Base-by-base conservation (phyloP, 2,797 vertebrate genomes). In the Rhinoraja longicauda region DNA sequence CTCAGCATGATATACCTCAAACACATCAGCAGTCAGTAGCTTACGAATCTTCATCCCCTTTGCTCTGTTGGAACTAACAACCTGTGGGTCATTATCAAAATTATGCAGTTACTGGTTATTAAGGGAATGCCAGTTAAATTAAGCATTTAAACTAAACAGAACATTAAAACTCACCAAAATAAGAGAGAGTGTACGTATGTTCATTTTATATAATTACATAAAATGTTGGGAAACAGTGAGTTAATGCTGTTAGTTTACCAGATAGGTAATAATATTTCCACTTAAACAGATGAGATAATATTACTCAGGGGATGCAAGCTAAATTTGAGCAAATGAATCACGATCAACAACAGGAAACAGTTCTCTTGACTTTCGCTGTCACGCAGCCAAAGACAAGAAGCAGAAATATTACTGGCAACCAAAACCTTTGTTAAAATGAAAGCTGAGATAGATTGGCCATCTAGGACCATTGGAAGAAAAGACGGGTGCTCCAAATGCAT, bases 301-400 rank as follows among this genome's bases (percentile, higher is more conserved):
- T 88, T 62, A n/a, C 84, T 88, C 59, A 84, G 59, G 86, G 57
- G 59, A 62, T 86, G 59, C 4, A 24, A 19, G 15, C 82, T 86
- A 64, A 64, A 88, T 36, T 64, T 88, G 84, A 88, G 7, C 59
- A 88, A 88, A 88, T 88, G 84, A 88, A 88, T 64, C 84, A 19
- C 64, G 84, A 88, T 88, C 67, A 64, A 62, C n/a, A 36, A 67
- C 84, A 67, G 84, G 84, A 88, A 88, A 88, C 84, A 88, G 64
- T 36, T 59, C 59, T 64, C 84, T 88, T 67, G 84, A 21, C 15
- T 88, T 84, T 84, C 3, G 59, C 84, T 64, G n/a, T 88, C 59
- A 88, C n/a, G 59, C 84, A 88, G 62, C 62, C 59, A 88, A 36
- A 67, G 84, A 17, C 59, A 88, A 36, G 59, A 36, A 32, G 59